Evolutionary conservation across 2,888 invertebrate genomes (phyloP), one percentile per base, ranked within the genome.

Genomic region (Margaritifera margaritifera): DNA sequence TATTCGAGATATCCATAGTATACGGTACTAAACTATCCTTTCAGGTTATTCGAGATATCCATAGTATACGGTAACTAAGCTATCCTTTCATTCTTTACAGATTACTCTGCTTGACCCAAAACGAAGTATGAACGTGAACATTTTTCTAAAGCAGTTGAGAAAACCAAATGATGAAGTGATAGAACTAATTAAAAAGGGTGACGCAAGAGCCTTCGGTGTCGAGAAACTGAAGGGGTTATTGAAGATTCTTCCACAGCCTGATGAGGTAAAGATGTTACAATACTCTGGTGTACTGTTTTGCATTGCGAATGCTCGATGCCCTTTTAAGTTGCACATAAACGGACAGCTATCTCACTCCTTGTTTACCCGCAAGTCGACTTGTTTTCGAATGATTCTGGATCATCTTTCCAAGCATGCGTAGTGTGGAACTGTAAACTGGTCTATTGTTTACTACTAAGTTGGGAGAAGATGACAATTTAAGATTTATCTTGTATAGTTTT

Each of bases 191-290:
- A 82, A 81, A 31, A 78, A 82, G 42, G 88, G 87, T 19, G 84
- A 86, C 61, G 81, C 82, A 50, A 68, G 85, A 54, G 78, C 78
- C 22, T 77, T 90, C 50, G 91, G 91, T 5, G 84, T 88, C 1
- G 92, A 92, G 71, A 90, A 89, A 74, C 84, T 92, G 11, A 87
- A 89, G 77, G 90, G 90, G 1, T 84, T 92, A 8, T 79, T 88
- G 42, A 90, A 90, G 74, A 86, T 91, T 11, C 80, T 92, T 4
- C 92, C 92, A 0, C 89, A 89, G 54, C 82, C 84, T 56, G 90
- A 90, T 63, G 92, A 92, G 89, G 91, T 91, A 79, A 76, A 62
- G 51, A 25, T 27, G 18, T 11, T 42, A 31, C 8, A 31, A 31
- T 31, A 31, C 31, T 24, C 15, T 4, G 8, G 42, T 15, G 5